Percentiles rank a stretch among this genome's conserved stretches.
Conservation (phyloP, 2,888 invertebrate genomes). For the Ischnus inquisitorius region DNA sequence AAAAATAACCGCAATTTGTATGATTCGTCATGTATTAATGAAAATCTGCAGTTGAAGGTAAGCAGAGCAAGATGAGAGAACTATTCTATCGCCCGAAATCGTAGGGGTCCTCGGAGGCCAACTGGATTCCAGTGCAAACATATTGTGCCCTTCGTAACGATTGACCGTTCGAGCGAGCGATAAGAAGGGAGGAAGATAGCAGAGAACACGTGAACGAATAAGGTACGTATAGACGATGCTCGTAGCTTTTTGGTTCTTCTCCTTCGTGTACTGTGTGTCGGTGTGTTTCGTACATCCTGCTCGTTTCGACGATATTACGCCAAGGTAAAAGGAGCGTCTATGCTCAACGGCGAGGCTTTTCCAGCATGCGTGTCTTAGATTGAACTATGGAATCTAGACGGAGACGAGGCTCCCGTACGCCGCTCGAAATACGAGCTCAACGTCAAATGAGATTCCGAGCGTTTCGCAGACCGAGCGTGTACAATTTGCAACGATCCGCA, state of each 20-base stretch:
- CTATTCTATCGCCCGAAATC: neutral
- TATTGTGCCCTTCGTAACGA: constrained; percentile 71
- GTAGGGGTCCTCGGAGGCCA: neutral
- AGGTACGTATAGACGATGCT: neutral
- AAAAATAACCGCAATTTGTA: too few relatives aligned
- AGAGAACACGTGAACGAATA: constrained; percentile 26
- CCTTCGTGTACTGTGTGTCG: constrained; percentile 7
- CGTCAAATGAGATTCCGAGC: constrained; percentile 75
- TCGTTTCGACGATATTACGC: constrained; percentile 52
- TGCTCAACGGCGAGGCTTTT: neutral
- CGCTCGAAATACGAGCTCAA: constrained; percentile 73
- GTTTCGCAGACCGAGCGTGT: constrained; percentile 69
- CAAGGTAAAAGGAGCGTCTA: constrained; percentile 11
- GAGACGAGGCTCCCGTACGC: constrained; percentile 59
- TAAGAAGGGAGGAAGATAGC: constrained; percentile 57
- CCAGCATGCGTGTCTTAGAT: neutral
- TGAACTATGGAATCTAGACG: constrained; percentile 33
- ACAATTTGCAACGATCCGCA: constrained; percentile 68
- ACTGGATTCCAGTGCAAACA: constrained; percentile 42
- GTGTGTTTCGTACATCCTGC: constrained; percentile 36
- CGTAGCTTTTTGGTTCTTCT: neutral
- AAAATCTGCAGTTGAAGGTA: too few relatives aligned
- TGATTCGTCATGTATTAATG: too few relatives aligned
- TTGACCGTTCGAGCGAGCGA: constrained; percentile 73
- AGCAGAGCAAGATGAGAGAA: neutral